Evolutionary conservation across 2,113 vertebrate genomes (phyloP), one percentile per base, ranked within the genome.

Genomic region (Callionymus lyra): DNA sequence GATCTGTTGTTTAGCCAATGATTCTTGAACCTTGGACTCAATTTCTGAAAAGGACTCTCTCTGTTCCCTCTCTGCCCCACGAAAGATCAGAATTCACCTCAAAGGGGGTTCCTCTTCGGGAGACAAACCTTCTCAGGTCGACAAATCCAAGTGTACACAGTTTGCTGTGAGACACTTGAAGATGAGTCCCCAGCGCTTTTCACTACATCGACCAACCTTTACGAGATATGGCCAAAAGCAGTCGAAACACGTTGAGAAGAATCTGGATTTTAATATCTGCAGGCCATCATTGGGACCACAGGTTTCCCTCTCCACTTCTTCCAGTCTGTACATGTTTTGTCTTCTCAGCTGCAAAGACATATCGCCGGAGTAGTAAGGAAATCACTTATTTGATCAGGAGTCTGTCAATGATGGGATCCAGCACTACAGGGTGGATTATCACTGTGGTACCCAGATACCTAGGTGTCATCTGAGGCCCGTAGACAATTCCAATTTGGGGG

Each of bases 211-310:
- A n/a, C 34, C 6, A 35, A 12, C 34, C 9, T 35, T 35, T 11
- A 35, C 9, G 6, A 35, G 3, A 12, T 35, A 35, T 12, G 34
- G 34, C 6, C 34, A 3, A 12, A 11, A 35, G 9, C 34, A 35
- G 34, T 35, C 34, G n/a, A n/a, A n/a, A n/a, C n/a, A n/a, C n/a
- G n/a, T 35, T 6, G 34, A 35, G 34, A 35, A 35, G 34, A 35
- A 35, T 12, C 11, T 2, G 11, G 34, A n/a, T n/a, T 35, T 35
- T 2, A 35, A n/a, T 4, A 35, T 5, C 9, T n/a, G 34, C 34
- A 35, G 9, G 34, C 34, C 34, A 35, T 35, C 12, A 11, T 35
- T 4, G 34, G 34, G 2, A 35, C 34, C 34, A 9, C 6, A 2
- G 34, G 34, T n/a, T 35, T 35, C 10, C 34, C 34, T 35, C 34